These are phyloP conservation scores for rat (Rattus norvegicus) DNA, from an alignment of 2,113 vertebrate genomes.

Conservation along the genomic window DNA sequence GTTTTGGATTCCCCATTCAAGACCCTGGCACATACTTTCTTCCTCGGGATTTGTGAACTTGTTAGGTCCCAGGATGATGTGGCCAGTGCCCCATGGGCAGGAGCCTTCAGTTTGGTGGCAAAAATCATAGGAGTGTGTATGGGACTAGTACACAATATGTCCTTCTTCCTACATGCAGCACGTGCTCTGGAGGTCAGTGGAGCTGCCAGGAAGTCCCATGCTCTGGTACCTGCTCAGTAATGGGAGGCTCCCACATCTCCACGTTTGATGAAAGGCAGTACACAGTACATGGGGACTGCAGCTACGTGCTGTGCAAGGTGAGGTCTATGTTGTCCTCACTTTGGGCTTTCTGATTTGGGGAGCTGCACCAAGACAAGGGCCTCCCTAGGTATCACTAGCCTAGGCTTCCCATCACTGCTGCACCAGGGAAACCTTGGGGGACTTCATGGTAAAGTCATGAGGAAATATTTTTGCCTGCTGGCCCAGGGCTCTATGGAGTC, in stretches of 20 bases:
- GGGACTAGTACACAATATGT: fast-evolving
- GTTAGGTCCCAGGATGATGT: fast-evolving
- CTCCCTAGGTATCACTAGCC: no score
- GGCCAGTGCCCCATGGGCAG: not conserved
- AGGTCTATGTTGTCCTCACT: not conserved
- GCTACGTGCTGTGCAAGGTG: conserved; percentile 89
- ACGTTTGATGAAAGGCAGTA: conserved; percentile 87
- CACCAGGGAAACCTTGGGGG: not conserved
- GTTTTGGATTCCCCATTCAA: not conserved
- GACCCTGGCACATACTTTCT: fast-evolving
- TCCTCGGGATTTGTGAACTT: not conserved
- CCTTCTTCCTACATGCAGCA: conserved; percentile 69
- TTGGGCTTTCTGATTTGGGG: not conserved
- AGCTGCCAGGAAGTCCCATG: conserved; percentile 82
- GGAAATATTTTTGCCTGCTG: fast-evolving
- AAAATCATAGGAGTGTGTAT: not conserved
- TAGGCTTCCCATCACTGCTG: fast-evolving
- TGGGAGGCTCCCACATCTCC: conserved; percentile 88
- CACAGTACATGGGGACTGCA: conserved; percentile 89
- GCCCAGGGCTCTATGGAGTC: fast-evolving
- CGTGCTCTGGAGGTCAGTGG: conserved; percentile 87
- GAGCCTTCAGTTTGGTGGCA: not conserved
- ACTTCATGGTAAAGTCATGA: fast-evolving
- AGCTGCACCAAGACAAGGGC: no score
- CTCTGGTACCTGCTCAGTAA: conserved; percentile 85